Conservation (phyloP, 2,797 vertebrate species). For the Neosalanx taihuensis region DNA sequence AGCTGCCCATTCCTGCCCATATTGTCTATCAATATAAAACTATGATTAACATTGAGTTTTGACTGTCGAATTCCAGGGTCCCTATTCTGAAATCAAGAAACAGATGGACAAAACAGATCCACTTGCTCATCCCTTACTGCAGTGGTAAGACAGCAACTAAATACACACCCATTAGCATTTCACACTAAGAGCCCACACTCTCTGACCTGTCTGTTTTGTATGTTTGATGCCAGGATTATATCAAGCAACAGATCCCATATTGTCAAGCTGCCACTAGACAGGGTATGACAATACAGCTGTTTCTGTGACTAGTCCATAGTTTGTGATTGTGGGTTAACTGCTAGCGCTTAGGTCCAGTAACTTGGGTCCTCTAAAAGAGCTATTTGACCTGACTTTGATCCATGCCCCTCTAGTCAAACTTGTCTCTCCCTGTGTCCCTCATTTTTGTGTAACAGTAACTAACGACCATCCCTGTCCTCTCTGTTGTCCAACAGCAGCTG, state of each 20-base stretch:
- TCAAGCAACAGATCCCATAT: slow-evolving; percentile 99
- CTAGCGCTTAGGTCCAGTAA: background rate
- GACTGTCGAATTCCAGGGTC: slow-evolving; percentile 76
- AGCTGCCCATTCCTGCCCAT: background rate
- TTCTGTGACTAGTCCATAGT: too few species aligned
- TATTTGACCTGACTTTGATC: background rate
- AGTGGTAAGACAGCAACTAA: slow-evolving; percentile 78
- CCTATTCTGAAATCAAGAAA: slow-evolving; percentile 98
- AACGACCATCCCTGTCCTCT: background rate
- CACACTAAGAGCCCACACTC: background rate
- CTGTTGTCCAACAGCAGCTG: slow-evolving; percentile 83
- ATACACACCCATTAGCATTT: background rate
- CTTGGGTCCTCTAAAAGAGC: background rate
- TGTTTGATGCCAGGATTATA: slow-evolving; percentile 83
- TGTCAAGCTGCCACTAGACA: slow-evolving; percentile 97
- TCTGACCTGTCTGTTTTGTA: background rate
- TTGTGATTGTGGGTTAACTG: background rate
- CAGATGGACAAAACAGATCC: slow-evolving; percentile 99
- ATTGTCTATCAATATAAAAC: too few species aligned
- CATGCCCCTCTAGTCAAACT: background rate
- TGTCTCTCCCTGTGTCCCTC: background rate
- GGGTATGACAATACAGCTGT: slow-evolving; percentile 72
- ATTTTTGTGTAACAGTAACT: background rate
- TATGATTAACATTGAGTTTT: too few species aligned
- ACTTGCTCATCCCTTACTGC: slow-evolving; percentile 92